Conservation (phyloP, 2,797 vertebrate genomes). For the Schizopygopsis pylzovi region DNA sequence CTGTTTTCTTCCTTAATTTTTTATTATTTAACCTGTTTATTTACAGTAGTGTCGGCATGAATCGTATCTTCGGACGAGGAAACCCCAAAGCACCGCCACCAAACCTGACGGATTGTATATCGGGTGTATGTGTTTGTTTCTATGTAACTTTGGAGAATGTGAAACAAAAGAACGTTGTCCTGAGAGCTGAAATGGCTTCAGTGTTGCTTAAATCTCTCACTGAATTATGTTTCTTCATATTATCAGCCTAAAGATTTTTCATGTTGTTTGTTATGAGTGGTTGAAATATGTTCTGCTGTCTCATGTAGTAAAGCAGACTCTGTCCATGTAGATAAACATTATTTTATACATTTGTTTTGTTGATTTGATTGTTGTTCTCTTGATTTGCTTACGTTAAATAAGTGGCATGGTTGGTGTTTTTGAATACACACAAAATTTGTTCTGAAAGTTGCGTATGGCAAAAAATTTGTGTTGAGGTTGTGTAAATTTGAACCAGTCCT, state of each 20-base stretch:
- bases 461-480: background rate
- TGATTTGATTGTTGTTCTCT: background rate
- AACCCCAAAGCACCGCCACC: conserved; percentile 91
- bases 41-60: conserved; percentile 77
- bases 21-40: background rate
- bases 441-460: background rate
- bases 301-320: conserved; percentile 3
- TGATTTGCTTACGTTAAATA: background rate
- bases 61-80: conserved; percentile 91
- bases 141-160: conserved; percentile 55
- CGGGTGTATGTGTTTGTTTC: conserved; percentile 79
- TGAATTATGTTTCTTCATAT: background rate
- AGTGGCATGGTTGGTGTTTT: background rate
- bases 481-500: conserved; percentile 15
- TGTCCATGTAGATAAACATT: background rate
- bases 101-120: conserved; percentile 94
- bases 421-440: background rate
- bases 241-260: background rate
- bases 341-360: background rate
- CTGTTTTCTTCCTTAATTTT: conserved; percentile 18
- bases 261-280: background rate
- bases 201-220: background rate
- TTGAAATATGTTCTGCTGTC: conserved; percentile 6
- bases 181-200: background rate
- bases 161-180: conserved; percentile 69